A percentile compares a stretch with the other conserved stretches of the same genome.
These are phyloP conservation scores for Prorops nasuta DNA, from an alignment of 1,140 invertebrate genomes.

Conservation along the genomic window DNA sequence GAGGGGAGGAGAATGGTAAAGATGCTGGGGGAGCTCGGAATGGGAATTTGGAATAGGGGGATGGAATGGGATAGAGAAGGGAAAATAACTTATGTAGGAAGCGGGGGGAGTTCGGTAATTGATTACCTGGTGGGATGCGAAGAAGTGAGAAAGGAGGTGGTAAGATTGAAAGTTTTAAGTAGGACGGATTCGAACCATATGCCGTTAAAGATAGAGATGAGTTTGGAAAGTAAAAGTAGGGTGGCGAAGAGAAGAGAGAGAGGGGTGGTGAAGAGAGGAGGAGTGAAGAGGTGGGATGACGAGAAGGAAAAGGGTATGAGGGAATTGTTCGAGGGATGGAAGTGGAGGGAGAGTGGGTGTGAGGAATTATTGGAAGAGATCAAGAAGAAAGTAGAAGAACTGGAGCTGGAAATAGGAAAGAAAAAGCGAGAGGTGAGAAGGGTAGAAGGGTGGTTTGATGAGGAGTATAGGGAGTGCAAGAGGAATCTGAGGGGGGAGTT, in stretches of 20 bases:
- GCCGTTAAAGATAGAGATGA: neutral
- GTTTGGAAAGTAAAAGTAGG: too few relatives aligned
- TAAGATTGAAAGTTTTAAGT: neutral
- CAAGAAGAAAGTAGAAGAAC: neutral
- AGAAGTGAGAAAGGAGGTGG: neutral
- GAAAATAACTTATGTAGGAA: neutral
- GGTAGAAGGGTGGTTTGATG: neutral
- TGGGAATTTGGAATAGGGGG: neutral
- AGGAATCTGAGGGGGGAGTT: neutral
- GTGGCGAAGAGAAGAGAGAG: neutral
- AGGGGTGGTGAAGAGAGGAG: neutral
- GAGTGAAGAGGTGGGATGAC: too few relatives aligned
- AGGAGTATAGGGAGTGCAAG: too few relatives aligned
- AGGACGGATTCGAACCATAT: slow-evolving; percentile 5
- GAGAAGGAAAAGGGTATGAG: too few relatives aligned
- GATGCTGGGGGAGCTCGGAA: neutral
- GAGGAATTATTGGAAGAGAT: too few relatives aligned
- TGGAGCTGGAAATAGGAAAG: too few relatives aligned
- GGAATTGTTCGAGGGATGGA: too few relatives aligned
- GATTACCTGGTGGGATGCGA: neutral
- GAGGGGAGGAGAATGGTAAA: neutral
- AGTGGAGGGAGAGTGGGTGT: too few relatives aligned
- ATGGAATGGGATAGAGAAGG: neutral
- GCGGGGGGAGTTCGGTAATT: too few relatives aligned
- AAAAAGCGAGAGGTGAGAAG: neutral